phyloP scores from a whole-genome alignment of 2,888 invertebrate genomes.

The Listrodromus nycthemerus region DNA sequence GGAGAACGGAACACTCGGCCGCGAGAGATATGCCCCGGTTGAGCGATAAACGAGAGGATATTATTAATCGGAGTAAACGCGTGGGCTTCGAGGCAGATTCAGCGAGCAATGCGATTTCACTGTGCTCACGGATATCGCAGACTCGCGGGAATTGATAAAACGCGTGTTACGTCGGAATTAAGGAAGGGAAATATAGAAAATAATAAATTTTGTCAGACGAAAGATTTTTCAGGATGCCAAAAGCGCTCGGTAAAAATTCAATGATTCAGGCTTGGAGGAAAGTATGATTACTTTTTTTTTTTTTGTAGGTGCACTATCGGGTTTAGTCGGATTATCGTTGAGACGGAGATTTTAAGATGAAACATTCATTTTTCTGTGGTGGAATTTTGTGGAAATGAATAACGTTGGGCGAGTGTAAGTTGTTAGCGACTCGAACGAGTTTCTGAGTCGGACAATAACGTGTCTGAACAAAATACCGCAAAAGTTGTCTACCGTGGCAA shows the following conservation, averaged over 20 bases:
- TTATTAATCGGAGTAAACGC: constrained; percentile 48
- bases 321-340: no score
- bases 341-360: no score
- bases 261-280: no score
- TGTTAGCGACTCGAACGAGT: neutral
- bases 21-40: constrained; percentile 39
- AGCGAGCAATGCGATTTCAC: constrained; percentile 60
- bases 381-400: neutral
- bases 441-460: neutral
- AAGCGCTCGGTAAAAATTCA: no score
- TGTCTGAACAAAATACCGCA: neutral
- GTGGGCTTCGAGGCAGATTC: constrained; percentile 52
- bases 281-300: no score
- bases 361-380: neutral
- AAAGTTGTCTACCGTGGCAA: neutral
- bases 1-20: constrained; percentile 21
- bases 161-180: neutral
- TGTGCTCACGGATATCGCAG: neutral
- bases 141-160: neutral
- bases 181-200: neutral
- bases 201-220: neutral
- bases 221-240: neutral
- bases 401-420: neutral
- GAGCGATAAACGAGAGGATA: constrained; percentile 59
- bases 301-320: no score